These are phyloP conservation scores for Hirtodrosophila alboralis DNA, from an alignment of 2,888 invertebrate genomes.

Conservation along the genomic window DNA sequence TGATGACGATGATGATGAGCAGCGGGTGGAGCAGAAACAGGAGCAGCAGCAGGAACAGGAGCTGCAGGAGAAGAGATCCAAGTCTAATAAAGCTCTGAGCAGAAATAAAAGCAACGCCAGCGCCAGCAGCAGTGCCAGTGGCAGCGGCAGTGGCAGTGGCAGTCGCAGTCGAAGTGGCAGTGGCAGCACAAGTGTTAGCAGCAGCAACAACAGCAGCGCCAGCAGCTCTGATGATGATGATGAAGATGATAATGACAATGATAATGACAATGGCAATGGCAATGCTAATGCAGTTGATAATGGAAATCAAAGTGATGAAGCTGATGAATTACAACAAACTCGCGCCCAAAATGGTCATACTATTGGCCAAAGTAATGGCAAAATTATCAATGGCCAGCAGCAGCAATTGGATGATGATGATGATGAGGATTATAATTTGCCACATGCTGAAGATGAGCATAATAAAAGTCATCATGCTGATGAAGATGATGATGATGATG, in stretches of 20 bases:
- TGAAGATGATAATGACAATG: slow-evolving; percentile 48
- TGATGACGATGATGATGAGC: no score
- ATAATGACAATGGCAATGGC: slow-evolving; percentile 27
- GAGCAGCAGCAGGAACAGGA: slow-evolving; percentile 5
- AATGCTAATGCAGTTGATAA: slow-evolving; percentile 10
- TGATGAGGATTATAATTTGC: no score
- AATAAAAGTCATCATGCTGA: no score
- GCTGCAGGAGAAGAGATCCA: neutral
- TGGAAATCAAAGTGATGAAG: slow-evolving; percentile 28
- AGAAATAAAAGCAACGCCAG: slow-evolving; percentile 40
- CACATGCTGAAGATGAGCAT: slow-evolving; percentile 11
- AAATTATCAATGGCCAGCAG: slow-evolving; percentile 38
- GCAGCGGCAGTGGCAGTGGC: slow-evolving; percentile 30
- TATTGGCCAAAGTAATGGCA: slow-evolving; percentile 2
- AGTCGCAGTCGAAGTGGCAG: slow-evolving; percentile 36
- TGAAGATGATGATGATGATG: slow-evolving; percentile 8
- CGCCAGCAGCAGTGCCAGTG: slow-evolving; percentile 34
- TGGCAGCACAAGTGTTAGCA: slow-evolving; percentile 48
- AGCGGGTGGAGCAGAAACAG: slow-evolving; percentile 1
- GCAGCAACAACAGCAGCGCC: slow-evolving; percentile 41
- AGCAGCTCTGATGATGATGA: slow-evolving; percentile 60
- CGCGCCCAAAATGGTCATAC: slow-evolving; percentile 52
- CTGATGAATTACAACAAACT: slow-evolving; percentile 24
- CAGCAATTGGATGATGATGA: slow-evolving; percentile 6
- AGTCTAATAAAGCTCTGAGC: slow-evolving; percentile 13